Evolutionary conservation across 2,888 invertebrate species (phyloP), one percentile per base, ranked within the genome.

Genomic region (Cryptus armator): DNA sequence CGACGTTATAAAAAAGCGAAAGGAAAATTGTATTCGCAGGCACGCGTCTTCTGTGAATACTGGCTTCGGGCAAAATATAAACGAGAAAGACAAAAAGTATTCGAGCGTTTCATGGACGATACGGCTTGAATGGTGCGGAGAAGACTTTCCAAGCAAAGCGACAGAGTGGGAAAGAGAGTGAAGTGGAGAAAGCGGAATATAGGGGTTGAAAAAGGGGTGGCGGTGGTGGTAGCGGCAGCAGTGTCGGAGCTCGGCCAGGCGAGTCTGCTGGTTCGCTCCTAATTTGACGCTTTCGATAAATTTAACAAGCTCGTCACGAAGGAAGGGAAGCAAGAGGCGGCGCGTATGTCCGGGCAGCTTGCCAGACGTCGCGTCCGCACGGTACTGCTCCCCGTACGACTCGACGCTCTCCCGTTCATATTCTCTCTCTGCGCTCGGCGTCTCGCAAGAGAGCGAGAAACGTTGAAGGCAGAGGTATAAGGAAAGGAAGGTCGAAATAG

Each of bases 261-360:
- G 74, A 85, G 81, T 84, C 75, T 72, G 74, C 86, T 85, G 87
- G 86, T 92, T 91, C 90, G 89, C 89, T 91, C 91, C 91, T 93
- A 93, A 93, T 93, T 93, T 93, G 93, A 92, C 92, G 91, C 91
- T 92, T 92, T 93, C 93, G 92, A 93, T 93, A 93, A 93, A 92
- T 93, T 93, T 93, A 93, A 93, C 93, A 93, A 93, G 93, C 93
- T 92, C 92, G 92, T 93, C 93, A 93, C 93, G 90, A 87, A 90
- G 88, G 90, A 89, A 92, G 91, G 90, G 89, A 87, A 87, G 89
- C 89, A 62, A 75, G 78, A 24, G 67, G 53, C 62, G 81, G 74
- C 84, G 78, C 84, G 84, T 84, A 81, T 91, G 91, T 92, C 91
- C 90, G 91, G 93, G 92, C 93, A 92, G 88, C 89, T 89, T 92